Evolutionary conservation across 92 coral and sea anemone genomes (phyloP).

Genomic region (Chrysogorgia sp.): DNA sequence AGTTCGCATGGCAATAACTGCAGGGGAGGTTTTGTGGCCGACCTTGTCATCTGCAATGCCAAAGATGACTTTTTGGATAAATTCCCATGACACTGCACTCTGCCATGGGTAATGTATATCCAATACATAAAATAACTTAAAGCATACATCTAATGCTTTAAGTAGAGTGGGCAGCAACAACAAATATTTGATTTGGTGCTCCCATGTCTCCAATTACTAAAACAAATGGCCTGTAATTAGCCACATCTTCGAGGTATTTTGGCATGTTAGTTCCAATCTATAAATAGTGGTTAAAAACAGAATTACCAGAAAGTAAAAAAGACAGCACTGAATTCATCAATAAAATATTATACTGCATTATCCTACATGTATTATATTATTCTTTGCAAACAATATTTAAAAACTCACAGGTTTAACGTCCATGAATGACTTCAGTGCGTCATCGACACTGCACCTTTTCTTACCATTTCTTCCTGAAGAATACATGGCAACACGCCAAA

Average conservation of each 20-base stretch:
- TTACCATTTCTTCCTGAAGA: constrained; percentile 12
- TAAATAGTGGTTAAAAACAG: neutral
- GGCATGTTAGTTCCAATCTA: constrained; percentile 2
- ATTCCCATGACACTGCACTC: too few species aligned
- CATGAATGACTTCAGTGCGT: too few species aligned
- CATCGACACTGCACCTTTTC: constrained; percentile 7
- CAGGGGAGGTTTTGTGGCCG: too few species aligned
- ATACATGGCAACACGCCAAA: constrained; percentile 1
- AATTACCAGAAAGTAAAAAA: neutral
- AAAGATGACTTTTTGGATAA: too few species aligned
- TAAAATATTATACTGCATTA: constrained; percentile 16
- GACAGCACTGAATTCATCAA: neutral
- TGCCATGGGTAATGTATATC: too few species aligned
- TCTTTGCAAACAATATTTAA: too few species aligned
- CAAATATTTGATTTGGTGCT: neutral
- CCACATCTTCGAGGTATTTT: neutral
- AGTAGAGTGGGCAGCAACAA: too few species aligned
- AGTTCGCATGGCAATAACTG: too few species aligned
- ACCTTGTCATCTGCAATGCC: too few species aligned
- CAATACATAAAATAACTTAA: neutral
- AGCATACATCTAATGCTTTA: constrained; percentile 9
- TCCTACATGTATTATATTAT: too few species aligned
- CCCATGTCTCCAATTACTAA: neutral
- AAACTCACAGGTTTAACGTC: too few species aligned
- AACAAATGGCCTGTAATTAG: neutral